phyloP scores from a whole-genome alignment of 2,113 vertebrate genomes.

The Pseudorhombus dupliciocellatus region DNA sequence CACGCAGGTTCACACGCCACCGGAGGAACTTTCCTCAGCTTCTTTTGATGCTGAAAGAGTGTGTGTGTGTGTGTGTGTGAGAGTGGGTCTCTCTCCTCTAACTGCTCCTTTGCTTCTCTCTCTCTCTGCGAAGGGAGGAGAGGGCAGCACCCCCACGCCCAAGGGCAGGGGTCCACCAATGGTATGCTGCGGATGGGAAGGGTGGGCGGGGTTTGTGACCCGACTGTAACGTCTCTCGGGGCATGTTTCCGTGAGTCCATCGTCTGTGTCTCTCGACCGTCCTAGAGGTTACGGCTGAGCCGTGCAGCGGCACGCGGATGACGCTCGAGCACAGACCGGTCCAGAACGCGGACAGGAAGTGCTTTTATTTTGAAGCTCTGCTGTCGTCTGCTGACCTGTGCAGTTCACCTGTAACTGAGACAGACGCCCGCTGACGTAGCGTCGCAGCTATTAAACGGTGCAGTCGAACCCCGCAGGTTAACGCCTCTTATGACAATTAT shows the following conservation, averaged over 20 bases:
- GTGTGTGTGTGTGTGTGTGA: constrained; percentile 5
- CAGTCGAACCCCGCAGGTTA: constrained; percentile 46
- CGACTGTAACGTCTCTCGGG: constrained; percentile 59
- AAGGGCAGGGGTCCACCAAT: constrained; percentile 79
- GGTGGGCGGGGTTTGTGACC: constrained; percentile 69
- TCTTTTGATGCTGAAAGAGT: neutral
- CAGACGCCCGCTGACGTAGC: constrained; percentile 37
- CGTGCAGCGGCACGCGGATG: constrained; percentile 51
- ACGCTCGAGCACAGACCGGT: constrained; percentile 10
- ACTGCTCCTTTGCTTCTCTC: constrained; percentile 71
- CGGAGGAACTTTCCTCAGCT: neutral
- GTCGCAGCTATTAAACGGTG: constrained; percentile 79
- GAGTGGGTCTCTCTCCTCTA: constrained; percentile 52
- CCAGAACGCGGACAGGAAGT: neutral
- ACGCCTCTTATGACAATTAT: too few species aligned
- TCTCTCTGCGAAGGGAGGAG: constrained; percentile 78
- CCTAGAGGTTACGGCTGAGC: constrained; percentile 52
- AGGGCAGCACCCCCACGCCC: constrained; percentile 78
- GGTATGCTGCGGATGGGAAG: constrained; percentile 75
- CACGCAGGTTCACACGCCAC: neutral
- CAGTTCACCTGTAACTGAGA: constrained; percentile 63
- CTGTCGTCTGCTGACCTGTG: constrained; percentile 58
- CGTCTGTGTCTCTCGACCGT: constrained; percentile 64
- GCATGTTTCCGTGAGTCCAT: constrained; percentile 76
- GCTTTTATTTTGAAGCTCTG: neutral